These are phyloP conservation scores for Sarcophaga variegata DNA, from an alignment of 2,888 invertebrate species.

Conservation along the genomic window DNA sequence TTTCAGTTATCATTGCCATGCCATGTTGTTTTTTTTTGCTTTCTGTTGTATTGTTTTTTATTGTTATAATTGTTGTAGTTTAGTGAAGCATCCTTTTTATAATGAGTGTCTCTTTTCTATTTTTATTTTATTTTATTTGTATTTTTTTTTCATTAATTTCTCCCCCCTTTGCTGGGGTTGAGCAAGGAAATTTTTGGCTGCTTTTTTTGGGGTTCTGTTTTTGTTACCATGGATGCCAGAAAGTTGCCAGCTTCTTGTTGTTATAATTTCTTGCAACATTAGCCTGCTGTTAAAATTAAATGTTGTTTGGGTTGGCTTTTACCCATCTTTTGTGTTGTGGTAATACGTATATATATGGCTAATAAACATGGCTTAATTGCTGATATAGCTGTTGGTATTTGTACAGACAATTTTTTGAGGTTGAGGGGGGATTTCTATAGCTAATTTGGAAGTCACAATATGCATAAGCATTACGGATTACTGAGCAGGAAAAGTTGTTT, in stretches of 20 bases:
- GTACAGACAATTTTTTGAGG: background rate
- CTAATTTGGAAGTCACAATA: background rate
- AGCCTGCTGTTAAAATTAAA: constrained; percentile 32
- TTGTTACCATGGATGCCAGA: constrained; percentile 40
- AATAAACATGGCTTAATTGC: constrained; percentile 65
- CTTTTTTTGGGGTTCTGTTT: constrained; percentile 42
- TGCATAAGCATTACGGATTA: background rate
- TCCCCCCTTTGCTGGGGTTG: background rate
- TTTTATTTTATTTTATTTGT: background rate
- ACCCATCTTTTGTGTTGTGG: constrained; percentile 44
- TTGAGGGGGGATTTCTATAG: no score
- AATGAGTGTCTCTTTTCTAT: constrained; percentile 54
- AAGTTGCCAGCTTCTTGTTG: constrained; percentile 3
- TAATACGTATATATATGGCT: constrained; percentile 40
- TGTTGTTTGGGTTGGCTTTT: constrained; percentile 27
- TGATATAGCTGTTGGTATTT: constrained; percentile 36
- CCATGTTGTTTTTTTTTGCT: constrained; percentile 46
- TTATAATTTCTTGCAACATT: constrained; percentile 27
- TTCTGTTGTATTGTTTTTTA: constrained; percentile 31
- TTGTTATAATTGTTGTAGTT: constrained; percentile 53
- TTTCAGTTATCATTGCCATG: constrained; percentile 44
- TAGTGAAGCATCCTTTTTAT: constrained; percentile 69
- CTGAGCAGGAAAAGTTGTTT: no score
- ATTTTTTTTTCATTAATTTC: background rate
- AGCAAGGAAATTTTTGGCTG: constrained; percentile 7